Evolutionary conservation across 2,888 invertebrate species (phyloP).

Genomic region (Plagodis dolabraria): DNA sequence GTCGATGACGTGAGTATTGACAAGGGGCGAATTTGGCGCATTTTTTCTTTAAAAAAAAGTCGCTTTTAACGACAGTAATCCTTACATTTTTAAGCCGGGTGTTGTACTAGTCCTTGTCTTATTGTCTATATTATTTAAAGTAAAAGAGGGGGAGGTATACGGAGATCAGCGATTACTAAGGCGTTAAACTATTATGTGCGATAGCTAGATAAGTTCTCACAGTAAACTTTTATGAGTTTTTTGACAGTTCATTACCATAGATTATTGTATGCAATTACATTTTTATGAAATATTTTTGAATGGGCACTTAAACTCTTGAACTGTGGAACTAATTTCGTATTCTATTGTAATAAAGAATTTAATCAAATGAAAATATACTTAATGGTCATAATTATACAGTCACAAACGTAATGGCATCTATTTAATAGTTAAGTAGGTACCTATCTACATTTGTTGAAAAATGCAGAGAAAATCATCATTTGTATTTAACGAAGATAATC

Average conservation of each 20-base stretch:
- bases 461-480: no score
- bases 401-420: slow-evolving; percentile 4
- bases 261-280: slow-evolving; percentile 30
- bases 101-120: no score
- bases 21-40: no score
- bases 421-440: slow-evolving; percentile 1
- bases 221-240: slow-evolving; percentile 38
- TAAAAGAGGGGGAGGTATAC: slow-evolving; percentile 2
- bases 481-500: no score
- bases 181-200: slow-evolving; percentile 15
- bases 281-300: slow-evolving; percentile 36
- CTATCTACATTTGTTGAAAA: neutral
- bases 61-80: no score
- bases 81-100: no score
- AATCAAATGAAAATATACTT: slow-evolving; percentile 26
- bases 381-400: slow-evolving; percentile 32
- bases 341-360: slow-evolving; percentile 34
- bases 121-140: neutral
- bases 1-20: no score
- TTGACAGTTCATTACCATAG: slow-evolving; percentile 40
- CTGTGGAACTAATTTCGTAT: slow-evolving; percentile 35
- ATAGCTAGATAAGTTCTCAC: slow-evolving; percentile 39
- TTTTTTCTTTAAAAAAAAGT: no score
- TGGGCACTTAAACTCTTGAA: slow-evolving; percentile 42
- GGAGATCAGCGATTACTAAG: slow-evolving; percentile 14